Base-by-base conservation (phyloP, 1,140 invertebrate species). In the Aphelinus certus region DNA sequence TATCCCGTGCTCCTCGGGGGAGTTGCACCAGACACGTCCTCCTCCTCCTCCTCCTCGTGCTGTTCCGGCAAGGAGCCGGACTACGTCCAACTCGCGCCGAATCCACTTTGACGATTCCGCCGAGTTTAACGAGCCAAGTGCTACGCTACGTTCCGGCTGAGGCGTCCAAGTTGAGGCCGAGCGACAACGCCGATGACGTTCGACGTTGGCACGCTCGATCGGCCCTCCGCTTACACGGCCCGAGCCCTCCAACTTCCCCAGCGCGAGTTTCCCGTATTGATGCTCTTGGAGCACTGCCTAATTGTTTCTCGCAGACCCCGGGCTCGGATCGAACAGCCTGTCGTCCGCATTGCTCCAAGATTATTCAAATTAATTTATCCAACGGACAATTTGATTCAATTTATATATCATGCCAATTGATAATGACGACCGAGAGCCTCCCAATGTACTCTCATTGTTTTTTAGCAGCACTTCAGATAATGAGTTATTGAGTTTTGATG, bases 1-100 rank as follows among this genome's bases (percentile, higher is more conserved):
- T 80, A 80, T 79, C 75, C 76, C n/a, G 47, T 26, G 2, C 55
- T 57, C 9, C 67, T 69, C 67, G 10, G 56, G 67, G 57, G 67
- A 69, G 67, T 60, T 69, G 42, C 67, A 6, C 10, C 58, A 43
- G 26, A 7, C 58, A 26, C 26, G n/a, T 63, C 46, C 62, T 7
- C 7, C n/a, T 56, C 5, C 69, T 62, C 7, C 69, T 60, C 43
- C 48, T 62, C 45, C 58, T 62, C 10, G 48, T 1, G 46, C 61
- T 26, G 26, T 26, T 73, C 58, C 43, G 10, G 55, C 9, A 46
- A 67, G 71, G 55, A 60, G 48, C 48, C 42, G 48, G 56, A 49
- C 10, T 73, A 49, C 57, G 67, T 43, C 42, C 65, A 51, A 77
- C 56, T 46, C 56, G 26, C 49, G 3, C n/a, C 46, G 26, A 2